Conservation (phyloP, 2,113 vertebrate species). For the Esox niger region DNA sequence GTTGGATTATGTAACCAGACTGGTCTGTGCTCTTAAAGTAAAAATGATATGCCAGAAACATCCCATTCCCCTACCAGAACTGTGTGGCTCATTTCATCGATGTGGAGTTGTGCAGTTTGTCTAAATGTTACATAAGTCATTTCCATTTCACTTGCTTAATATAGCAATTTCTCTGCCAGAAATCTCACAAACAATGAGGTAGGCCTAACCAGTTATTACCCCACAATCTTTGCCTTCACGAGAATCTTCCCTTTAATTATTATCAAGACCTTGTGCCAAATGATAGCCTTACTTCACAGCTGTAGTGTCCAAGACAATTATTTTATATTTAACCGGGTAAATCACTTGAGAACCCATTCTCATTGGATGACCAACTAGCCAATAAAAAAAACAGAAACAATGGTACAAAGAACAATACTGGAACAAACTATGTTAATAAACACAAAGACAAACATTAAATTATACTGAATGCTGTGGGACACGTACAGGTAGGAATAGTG, state of each 20-base stretch:
- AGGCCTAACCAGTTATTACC: background rate
- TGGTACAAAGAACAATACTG: too few species aligned
- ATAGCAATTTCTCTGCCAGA: background rate
- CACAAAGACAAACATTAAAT: too few species aligned
- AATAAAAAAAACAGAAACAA: too few species aligned
- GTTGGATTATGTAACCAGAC: constrained; percentile 31
- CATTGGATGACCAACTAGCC: too few species aligned
- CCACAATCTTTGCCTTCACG: background rate
- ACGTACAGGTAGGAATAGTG: too few species aligned
- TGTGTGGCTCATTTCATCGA: too few species aligned
- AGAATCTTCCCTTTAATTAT: background rate
- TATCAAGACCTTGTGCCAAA: background rate
- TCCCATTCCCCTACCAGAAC: background rate
- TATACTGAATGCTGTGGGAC: too few species aligned
- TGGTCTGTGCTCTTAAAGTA: constrained; percentile 10
- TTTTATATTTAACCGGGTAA: too few species aligned
- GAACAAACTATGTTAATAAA: too few species aligned
- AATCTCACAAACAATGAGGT: constrained; percentile 17
- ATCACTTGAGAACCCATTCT: too few species aligned
- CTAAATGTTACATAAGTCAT: constrained; percentile 27
- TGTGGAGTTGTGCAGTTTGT: background rate
- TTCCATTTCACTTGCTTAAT: constrained; percentile 26
- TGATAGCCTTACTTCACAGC: background rate
- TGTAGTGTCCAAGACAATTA: too few species aligned
- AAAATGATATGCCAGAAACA: constrained; percentile 10